Conservation (phyloP, 2,888 invertebrate species). For the Kryphioiulus occultus region DNA sequence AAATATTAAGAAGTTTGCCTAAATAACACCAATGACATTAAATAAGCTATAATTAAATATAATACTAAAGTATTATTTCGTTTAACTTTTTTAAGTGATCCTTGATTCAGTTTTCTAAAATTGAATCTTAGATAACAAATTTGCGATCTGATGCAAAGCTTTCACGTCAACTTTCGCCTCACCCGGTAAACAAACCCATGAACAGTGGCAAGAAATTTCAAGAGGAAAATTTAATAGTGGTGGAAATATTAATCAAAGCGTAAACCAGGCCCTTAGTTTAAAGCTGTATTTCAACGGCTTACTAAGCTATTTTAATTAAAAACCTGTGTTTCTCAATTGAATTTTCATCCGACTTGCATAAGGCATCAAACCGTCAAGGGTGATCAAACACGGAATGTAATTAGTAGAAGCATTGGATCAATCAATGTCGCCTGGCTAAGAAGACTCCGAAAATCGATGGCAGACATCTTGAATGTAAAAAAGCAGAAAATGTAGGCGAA, state of each 20-base stretch:
- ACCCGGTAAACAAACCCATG: not conserved
- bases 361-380: conserved; percentile 21
- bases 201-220: not conserved
- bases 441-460: conserved; percentile 10
- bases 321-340: conserved; percentile 12
- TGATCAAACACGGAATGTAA: conserved; percentile 39
- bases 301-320: not conserved
- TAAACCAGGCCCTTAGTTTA: not conserved
- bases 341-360: not conserved
- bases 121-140: too few relatives aligned
- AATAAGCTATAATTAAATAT: too few relatives aligned
- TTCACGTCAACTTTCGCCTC: too few relatives aligned
- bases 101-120: too few relatives aligned
- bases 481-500: not conserved
- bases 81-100: too few relatives aligned
- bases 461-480: not conserved
- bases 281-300: not conserved
- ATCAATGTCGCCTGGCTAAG: conserved; percentile 22
- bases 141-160: too few relatives aligned
- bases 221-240: not conserved
- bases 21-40: too few relatives aligned
- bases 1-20: too few relatives aligned
- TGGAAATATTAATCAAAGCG: not conserved
- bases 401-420: conserved; percentile 36
- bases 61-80: too few relatives aligned